These are phyloP conservation scores for Saimiri boliviensis DNA, from an alignment of 2,113 vertebrate species.

Conservation along the genomic window DNA sequence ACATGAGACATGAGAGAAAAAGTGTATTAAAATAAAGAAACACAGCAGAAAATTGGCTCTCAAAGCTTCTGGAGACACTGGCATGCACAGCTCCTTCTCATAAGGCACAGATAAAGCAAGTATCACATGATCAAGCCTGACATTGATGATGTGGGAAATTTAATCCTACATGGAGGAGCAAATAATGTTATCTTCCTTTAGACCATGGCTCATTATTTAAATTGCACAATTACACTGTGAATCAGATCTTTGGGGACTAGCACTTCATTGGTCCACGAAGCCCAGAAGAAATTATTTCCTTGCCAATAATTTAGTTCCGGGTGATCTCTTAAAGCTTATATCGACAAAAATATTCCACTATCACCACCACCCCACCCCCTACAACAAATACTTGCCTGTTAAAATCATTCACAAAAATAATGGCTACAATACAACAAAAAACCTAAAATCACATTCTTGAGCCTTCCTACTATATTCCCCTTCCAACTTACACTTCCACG, in stretches of 20 bases:
- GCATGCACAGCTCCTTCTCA: too few relatives aligned
- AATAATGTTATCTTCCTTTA: background rate
- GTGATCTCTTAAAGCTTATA: background rate
- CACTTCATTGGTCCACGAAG: background rate
- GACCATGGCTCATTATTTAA: background rate
- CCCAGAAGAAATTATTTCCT: background rate
- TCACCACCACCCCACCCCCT: background rate
- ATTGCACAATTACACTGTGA: background rate
- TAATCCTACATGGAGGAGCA: too few relatives aligned
- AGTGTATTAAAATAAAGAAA: fast-evolving
- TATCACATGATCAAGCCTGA: fast-evolving
- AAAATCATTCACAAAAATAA: background rate
- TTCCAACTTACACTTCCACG: background rate
- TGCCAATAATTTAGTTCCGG: background rate
- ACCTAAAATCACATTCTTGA: background rate
- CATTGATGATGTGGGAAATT: background rate
- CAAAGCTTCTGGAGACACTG: background rate
- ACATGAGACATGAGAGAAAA: background rate
- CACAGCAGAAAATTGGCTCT: fast-evolving
- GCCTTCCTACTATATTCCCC: background rate
- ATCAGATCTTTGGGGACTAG: background rate
- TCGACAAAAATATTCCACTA: background rate
- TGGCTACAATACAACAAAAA: background rate
- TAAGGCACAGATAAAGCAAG: background rate
- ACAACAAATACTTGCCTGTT: background rate